These are phyloP conservation scores for Dendrophyllia cribrosa DNA, from an alignment of 64 coral and sea anemone genomes.

Conservation along the genomic window DNA sequence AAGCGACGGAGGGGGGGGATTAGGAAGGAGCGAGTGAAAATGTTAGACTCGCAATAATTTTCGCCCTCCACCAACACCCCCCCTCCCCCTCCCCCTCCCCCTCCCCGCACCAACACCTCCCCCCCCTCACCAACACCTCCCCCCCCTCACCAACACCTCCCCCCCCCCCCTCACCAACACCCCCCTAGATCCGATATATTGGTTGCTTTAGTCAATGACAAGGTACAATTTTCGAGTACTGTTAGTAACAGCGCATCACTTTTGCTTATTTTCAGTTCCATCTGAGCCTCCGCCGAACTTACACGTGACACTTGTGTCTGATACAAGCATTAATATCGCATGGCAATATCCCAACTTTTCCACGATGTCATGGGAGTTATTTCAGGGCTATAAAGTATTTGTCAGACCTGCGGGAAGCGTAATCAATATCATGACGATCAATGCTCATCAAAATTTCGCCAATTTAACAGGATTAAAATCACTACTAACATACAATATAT, in stretches of 20 bases:
- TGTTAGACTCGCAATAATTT: too few relatives aligned
- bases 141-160: too few relatives aligned
- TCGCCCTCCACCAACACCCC: too few relatives aligned
- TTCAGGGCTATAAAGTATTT: conserved; percentile 53
- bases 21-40: too few relatives aligned
- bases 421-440: background rate
- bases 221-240: background rate
- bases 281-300: background rate
- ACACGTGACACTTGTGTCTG: background rate
- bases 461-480: background rate
- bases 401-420: background rate
- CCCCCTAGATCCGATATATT: too few relatives aligned
- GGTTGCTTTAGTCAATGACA: too few relatives aligned
- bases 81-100: too few relatives aligned
- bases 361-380: background rate
- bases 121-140: too few relatives aligned
- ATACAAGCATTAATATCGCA: background rate
- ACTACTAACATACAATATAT: background rate
- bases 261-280: conserved; percentile 8
- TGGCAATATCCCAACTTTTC: conserved; percentile 32
- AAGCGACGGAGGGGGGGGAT: too few relatives aligned
- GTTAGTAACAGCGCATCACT: background rate
- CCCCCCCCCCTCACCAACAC: too few relatives aligned
- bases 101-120: too few relatives aligned
- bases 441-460: background rate